Evolutionary conservation across 2,797 vertebrate genomes (phyloP), one percentile per base, ranked within the genome.

Genomic region (Enteromius paludinosus): DNA sequence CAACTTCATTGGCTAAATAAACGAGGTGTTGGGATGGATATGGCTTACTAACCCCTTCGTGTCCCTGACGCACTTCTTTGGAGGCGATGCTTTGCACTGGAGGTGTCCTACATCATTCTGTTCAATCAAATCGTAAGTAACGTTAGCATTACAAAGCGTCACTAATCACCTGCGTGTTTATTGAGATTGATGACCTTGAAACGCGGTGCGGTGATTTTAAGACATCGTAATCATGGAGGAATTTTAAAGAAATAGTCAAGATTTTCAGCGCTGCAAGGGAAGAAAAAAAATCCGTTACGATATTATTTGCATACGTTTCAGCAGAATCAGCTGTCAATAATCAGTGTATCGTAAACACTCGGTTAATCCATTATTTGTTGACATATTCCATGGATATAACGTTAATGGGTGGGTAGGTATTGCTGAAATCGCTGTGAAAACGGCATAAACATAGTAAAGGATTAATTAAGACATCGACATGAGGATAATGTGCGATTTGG

Each of bases 61-160:
- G 66, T 75, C 59, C 43, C 54, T 81, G 78, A 83, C 73, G 81
- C 56, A 45, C 79, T 74, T 71, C 25, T 47, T 78, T 80, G 77
- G 35, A 52, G 62, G 59, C 35, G 66, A 83, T 77, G 81, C 56
- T 65, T 52, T 65, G 54, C 52, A 30, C 54, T 25, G 70, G 70
- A 83, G 38, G 38, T 72, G 68, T 79, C 54, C 30, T 30, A 20
- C 73, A 79, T 65, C 76, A 52, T 38, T 81, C 72, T 65, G 59
- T 18, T 76, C 59, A 66, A 33, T 45, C 59, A 66, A 69, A 78
- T 52, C 45, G 87, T 88, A 76, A 88, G 85, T 83, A 81, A n/a
- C n/a, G n/a, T n/a, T n/a, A n/a, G 23, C 38, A n/a, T 30, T 56
- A 52, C 47, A 47, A 59, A n/a, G 47, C 8, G 52, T 45, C 18